Conservation (phyloP, 2,888 invertebrate genomes). For the Odontomyia ornata region DNA sequence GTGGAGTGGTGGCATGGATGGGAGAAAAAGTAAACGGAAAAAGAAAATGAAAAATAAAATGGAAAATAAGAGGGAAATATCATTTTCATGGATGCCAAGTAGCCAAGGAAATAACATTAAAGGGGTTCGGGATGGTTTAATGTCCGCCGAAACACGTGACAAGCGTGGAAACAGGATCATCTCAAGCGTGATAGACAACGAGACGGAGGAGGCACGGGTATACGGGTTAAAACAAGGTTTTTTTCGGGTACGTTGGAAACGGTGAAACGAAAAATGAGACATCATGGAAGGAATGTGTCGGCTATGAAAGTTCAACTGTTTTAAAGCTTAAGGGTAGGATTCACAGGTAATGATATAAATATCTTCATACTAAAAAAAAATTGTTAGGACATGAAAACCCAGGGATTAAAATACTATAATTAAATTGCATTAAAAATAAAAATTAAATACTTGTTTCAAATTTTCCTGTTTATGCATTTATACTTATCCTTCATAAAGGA, state of each 20-base stretch:
- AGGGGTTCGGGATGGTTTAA: slow-evolving; percentile 39
- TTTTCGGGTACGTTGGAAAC: not conserved
- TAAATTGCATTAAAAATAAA: no score
- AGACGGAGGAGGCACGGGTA: not conserved
- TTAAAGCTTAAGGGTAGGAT: not conserved
- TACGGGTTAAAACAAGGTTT: not conserved
- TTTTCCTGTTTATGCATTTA: no score
- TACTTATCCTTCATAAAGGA: no score
- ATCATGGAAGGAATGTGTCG: not conserved
- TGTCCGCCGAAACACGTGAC: slow-evolving; percentile 33
- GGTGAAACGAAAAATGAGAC: slow-evolving; percentile 19
- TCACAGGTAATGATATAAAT: not conserved
- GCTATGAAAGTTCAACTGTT: not conserved
- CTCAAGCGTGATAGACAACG: not conserved
- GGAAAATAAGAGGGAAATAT: slow-evolving; percentile 28
- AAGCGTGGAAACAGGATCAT: slow-evolving; percentile 41
- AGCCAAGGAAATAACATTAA: slow-evolving; percentile 35
- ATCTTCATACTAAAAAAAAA: no score
- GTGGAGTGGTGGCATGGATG: not conserved
- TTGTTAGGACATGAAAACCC: no score
- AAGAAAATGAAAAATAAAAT: slow-evolving; percentile 19
- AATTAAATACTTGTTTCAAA: no score
- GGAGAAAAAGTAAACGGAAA: slow-evolving; percentile 5
- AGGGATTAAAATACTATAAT: no score
- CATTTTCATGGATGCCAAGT: slow-evolving; percentile 38